Base-by-base conservation (phyloP, 2,888 invertebrate genomes). In the Brenthis hecate region DNA sequence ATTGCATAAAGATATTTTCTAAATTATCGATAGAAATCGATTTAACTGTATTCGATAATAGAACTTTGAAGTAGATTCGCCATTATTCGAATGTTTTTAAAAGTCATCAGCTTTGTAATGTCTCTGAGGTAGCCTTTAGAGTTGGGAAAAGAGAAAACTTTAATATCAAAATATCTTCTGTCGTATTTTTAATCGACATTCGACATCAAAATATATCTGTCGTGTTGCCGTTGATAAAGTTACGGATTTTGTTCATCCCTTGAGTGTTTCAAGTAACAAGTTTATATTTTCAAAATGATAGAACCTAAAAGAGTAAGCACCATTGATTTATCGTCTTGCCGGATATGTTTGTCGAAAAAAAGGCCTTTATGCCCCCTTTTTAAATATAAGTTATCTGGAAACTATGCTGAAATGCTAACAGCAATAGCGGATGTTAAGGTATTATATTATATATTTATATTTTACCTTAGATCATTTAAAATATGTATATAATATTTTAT, bases 331-430 rank as follows among this genome's bases (percentile, higher is more conserved):
- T 85, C 87, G 78, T 87, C 90, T 62, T 92, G 92, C 80, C 87
- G 92, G 77, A 87, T 92, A 80, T 92, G 92, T 79, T 81, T 91
- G 78, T 79, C 88, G 32, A 88, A 76, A 72, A 91, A 89, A 76
- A 92, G 88, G 75, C 86, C 89, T 74, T 73, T 92, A 76, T 89
- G 90, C 76, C 91, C 92, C 55, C 80, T 92, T 69, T 92, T 92
- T 80, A 88, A 86, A 81, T 92, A 92, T 72, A 90, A 91, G 77
- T 79, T 90, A 72, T 89, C 91, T 73, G 92, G 92, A 73, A 92
- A 92, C 85, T 92, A 92, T 82, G 92, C 92, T 64, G 92, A 92
- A 87, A 92, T 92, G 92, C 84, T 92, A 68, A 92, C 92, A 76
- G 87, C 92, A 64, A 89, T 92, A 74, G 92, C 92, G 47, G 89